Conservation (phyloP, 2,797 vertebrate species). For the Spondyliosoma cantharus region DNA sequence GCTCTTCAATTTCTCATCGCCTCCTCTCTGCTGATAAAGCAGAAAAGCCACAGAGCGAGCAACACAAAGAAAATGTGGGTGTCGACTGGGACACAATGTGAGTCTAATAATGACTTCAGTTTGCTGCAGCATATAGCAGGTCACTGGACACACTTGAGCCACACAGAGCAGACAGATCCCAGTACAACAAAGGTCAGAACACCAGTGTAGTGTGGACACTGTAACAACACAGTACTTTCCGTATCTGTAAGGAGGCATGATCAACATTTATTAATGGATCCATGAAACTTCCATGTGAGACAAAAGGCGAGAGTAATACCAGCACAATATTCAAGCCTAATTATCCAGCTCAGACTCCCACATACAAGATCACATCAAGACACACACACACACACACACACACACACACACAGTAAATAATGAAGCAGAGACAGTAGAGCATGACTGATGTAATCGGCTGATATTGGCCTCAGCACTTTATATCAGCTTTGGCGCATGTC, state of each 20-base stretch:
- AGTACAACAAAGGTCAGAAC: constrained; percentile 30
- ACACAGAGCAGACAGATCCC: constrained; percentile 26
- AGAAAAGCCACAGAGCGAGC: constrained; percentile 37
- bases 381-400: not conserved
- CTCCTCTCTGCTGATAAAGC: constrained; percentile 47
- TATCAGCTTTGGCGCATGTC: no score
- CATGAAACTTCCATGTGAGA: constrained; percentile 2
- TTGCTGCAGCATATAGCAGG: constrained; percentile 43
- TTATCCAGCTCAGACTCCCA: not conserved
- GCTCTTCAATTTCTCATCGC: constrained; percentile 38
- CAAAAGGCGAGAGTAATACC: not conserved
- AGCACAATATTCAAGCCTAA: constrained; percentile 16
- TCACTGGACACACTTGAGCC: constrained; percentile 38
- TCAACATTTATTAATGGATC: constrained; percentile 15
- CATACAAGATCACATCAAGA: constrained; percentile 2
- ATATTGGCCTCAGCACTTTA: no score
- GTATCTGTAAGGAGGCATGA: constrained; percentile 3
- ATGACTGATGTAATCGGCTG: no score
- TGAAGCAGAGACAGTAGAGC: not conserved
- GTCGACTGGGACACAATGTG: constrained; percentile 43
- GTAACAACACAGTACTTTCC: constrained; percentile 17
- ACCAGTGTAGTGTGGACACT: constrained; percentile 13
- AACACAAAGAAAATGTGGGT: constrained; percentile 28
- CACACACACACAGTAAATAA: not conserved
- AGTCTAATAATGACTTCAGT: constrained; percentile 46